These are phyloP conservation scores for Sympetrum striolatum DNA, from an alignment of 2,888 invertebrate species.

Conservation along the genomic window DNA sequence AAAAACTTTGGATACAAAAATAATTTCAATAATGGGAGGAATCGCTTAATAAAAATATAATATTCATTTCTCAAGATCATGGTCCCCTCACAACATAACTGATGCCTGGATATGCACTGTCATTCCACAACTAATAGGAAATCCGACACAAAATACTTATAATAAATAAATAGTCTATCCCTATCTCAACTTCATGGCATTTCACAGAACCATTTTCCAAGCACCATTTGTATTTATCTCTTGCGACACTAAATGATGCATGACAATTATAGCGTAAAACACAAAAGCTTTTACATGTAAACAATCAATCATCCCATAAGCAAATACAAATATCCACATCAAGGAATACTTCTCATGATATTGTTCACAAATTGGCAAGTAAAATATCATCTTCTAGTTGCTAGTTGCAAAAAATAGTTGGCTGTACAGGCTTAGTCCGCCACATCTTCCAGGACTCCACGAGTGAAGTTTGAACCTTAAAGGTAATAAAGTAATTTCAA, in stretches of 20 bases:
- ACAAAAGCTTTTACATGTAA: background rate
- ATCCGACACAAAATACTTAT: background rate
- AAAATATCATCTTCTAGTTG: constrained; percentile 2
- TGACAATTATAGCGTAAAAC: background rate
- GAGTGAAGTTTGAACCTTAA: constrained; percentile 45
- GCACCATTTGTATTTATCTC: background rate
- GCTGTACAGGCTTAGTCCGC: constrained; percentile 23
- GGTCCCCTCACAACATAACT: background rate
- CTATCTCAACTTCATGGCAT: background rate
- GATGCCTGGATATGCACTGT: background rate
- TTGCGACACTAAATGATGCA: background rate
- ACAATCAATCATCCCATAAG: background rate
- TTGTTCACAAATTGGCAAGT: background rate
- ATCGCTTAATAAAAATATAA: no score
- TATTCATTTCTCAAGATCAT: background rate
- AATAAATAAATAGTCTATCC: background rate
- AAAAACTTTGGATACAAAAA: no score
- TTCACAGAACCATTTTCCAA: background rate
- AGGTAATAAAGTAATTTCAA: background rate
- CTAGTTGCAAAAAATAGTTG: background rate
- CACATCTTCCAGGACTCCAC: constrained; percentile 45
- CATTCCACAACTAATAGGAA: no score
- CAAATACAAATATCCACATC: background rate
- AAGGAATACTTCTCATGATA: background rate
- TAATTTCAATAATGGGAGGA: no score